Evolutionary conservation across 92 coral and sea anemone genomes (phyloP).

Genomic region (Palythoa grandiflora): DNA sequence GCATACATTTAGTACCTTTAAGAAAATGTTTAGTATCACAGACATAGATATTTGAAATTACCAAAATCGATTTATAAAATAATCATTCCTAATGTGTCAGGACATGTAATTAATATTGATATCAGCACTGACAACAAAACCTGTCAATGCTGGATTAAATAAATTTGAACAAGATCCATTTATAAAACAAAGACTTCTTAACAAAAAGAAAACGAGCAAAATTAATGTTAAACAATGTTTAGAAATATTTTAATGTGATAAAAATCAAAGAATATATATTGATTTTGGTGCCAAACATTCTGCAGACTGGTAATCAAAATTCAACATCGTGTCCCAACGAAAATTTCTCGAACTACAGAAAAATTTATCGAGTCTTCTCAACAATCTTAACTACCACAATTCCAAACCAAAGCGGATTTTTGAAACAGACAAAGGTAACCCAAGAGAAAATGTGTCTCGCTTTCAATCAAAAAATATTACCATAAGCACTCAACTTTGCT

Average conservation of each 20-base stretch:
- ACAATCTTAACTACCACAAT: not conserved
- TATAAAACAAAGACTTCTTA: not conserved
- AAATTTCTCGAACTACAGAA: constrained; percentile 12
- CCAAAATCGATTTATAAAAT: not conserved
- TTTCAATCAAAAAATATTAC: not conserved
- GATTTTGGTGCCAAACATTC: not conserved
- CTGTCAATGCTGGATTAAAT: not conserved
- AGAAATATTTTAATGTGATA: not conserved
- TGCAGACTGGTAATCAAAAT: not conserved
- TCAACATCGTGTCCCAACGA: constrained; percentile 20
- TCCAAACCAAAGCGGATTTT: not conserved
- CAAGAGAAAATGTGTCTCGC: not conserved
- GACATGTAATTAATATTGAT: not conserved
- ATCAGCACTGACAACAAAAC: not conserved
- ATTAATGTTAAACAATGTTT: not conserved
- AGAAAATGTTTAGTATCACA: too few relatives aligned
- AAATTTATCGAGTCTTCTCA: constrained; percentile 9
- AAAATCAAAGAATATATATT: not conserved
- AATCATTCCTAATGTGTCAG: not conserved
- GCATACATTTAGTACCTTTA: too few relatives aligned
- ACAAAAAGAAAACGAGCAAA: not conserved
- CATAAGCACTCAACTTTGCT: too few relatives aligned
- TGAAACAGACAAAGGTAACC: not conserved
- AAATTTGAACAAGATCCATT: not conserved
- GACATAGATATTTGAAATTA: not conserved